phyloP scores from a whole-genome alignment of 2,888 invertebrate species.

The Drosophila rubida region DNA sequence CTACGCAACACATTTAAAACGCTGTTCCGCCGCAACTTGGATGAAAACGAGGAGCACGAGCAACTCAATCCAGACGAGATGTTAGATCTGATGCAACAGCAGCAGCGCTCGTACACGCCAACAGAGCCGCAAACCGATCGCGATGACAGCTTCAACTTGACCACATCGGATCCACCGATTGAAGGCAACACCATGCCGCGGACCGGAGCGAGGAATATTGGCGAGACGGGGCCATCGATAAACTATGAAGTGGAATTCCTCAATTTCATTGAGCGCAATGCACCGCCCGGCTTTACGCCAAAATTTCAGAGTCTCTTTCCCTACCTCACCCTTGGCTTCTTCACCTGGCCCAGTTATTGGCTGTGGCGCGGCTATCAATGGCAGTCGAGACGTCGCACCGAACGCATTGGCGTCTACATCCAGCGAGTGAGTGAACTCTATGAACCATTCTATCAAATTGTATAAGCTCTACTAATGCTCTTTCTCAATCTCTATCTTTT shows the following conservation, averaged over 20 bases:
- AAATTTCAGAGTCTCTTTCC: slow-evolving; percentile 63
- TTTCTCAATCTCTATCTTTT: not conserved
- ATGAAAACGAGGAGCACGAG: not conserved
- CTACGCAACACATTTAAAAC: slow-evolving; percentile 24
- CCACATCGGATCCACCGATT: slow-evolving; percentile 25
- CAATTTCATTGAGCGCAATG: slow-evolving; percentile 61
- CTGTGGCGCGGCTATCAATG: slow-evolving; percentile 66
- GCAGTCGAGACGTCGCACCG: slow-evolving; percentile 48
- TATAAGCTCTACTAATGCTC: too few species aligned
- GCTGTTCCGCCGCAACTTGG: not conserved
- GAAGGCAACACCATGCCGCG: not conserved
- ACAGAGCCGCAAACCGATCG: not conserved
- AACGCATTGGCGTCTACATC: slow-evolving; percentile 62
- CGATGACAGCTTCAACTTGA: not conserved
- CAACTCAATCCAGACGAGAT: slow-evolving; percentile 24
- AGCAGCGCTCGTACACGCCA: not conserved
- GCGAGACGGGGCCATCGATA: slow-evolving; percentile 12
- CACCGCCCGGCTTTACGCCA: slow-evolving; percentile 59
- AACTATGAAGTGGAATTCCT: slow-evolving; percentile 60
- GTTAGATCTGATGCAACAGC: slow-evolving; percentile 39
- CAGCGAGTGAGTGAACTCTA: slow-evolving; percentile 49
- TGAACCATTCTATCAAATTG: not conserved
- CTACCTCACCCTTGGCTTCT: slow-evolving; percentile 58
- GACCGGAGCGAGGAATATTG: not conserved
- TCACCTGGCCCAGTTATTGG: slow-evolving; percentile 76